Percentiles rank a stretch among this genome's conserved stretches.
These are phyloP conservation scores for Pseudochirops corinnae DNA, from an alignment of 2,797 vertebrate species.

Conservation along the genomic window DNA sequence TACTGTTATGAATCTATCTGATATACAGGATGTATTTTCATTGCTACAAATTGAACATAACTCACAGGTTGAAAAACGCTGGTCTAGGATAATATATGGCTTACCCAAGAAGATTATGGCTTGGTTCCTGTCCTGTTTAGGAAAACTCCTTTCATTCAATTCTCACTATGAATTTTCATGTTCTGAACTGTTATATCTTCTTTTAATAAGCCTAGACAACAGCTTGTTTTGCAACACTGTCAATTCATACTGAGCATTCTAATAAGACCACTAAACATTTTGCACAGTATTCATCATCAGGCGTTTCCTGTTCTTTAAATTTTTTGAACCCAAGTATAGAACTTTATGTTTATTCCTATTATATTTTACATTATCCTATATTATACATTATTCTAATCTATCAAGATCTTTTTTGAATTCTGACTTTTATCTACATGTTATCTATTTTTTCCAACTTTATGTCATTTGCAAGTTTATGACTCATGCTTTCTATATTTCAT, in stretches of 20 bases:
- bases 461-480: background rate
- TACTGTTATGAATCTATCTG: too few species aligned
- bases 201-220: background rate
- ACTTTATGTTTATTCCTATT: background rate
- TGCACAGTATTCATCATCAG: background rate
- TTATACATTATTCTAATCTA: background rate
- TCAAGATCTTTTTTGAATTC: background rate
- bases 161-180: background rate
- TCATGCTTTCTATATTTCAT: background rate
- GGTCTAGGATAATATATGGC: background rate
- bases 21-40: too few species aligned
- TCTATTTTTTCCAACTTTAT: background rate
- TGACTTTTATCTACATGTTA: background rate
- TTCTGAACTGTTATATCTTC: background rate
- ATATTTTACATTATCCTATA: background rate
- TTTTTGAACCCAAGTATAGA: background rate
- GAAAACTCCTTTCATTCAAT: background rate
- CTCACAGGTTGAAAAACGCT: too few species aligned
- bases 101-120: background rate
- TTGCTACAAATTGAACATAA: too few species aligned
- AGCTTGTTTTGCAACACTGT: background rate
- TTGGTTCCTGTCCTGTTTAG: background rate
- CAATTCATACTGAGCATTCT: background rate
- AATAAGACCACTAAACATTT: background rate
- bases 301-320: background rate